Percentiles rank a stretch among this genome's conserved stretches.
These are phyloP conservation scores for Pachyramphus minor DNA, from an alignment of 2,113 vertebrate species.

Conservation along the genomic window DNA sequence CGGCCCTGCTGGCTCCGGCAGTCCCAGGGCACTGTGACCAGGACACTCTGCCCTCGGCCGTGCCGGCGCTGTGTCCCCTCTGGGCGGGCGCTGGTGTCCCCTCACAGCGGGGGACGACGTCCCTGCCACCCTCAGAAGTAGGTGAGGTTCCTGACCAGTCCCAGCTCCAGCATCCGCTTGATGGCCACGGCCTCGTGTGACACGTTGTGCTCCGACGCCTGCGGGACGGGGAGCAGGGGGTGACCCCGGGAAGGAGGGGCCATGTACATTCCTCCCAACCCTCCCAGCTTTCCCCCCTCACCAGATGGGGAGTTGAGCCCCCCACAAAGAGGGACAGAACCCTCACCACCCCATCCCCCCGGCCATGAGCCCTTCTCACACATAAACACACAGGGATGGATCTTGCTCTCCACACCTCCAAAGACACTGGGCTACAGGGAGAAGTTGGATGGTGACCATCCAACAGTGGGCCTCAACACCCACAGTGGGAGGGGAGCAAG, in stretches of 20 bases:
- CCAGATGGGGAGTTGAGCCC: accelerated
- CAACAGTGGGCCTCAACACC: neutral
- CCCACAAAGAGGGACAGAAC: accelerated
- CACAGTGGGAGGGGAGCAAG: neutral
- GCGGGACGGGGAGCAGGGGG: neutral
- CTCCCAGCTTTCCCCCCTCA: neutral
- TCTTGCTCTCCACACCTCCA: neutral
- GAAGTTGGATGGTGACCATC: neutral
- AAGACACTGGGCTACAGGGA: accelerated
- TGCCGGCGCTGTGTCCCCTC: neutral
- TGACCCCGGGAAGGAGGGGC: accelerated
- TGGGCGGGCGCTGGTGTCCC: neutral
- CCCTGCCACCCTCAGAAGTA: slow-evolving; percentile 64
- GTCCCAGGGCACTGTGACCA: neutral
- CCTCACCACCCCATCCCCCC: accelerated
- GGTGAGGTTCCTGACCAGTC: slow-evolving; percentile 75
- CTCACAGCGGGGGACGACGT: accelerated
- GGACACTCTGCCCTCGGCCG: neutral
- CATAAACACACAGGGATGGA: neutral
- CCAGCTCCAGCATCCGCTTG: slow-evolving; percentile 76
- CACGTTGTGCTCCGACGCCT: slow-evolving; percentile 74
- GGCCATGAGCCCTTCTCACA: neutral
- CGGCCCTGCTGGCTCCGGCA: neutral
- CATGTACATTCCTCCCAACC: accelerated
- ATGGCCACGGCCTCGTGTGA: slow-evolving; percentile 76